Evolutionary conservation across 1,140 invertebrate species (phyloP).

Genomic region (Pristionchus pacificus): DNA sequence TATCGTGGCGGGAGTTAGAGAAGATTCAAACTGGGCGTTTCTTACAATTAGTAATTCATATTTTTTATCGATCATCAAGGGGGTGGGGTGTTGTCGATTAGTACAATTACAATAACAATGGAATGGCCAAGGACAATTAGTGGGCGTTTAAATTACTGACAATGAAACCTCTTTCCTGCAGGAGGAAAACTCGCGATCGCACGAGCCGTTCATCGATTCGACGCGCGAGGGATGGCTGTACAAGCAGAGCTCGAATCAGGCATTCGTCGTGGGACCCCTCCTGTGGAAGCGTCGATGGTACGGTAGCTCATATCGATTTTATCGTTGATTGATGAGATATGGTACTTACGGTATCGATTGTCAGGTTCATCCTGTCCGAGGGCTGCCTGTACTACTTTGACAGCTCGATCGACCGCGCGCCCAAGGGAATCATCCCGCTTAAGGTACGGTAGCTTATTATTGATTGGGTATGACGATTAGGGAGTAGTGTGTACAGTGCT

Average conservation of each 20-base stretch:
- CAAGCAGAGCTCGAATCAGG: slow-evolving; percentile 76
- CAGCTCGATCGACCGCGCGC: slow-evolving; percentile 22
- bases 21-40: too few relatives aligned
- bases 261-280: slow-evolving; percentile 19
- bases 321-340: not conserved
- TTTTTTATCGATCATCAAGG: too few relatives aligned
- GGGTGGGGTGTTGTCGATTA: too few relatives aligned
- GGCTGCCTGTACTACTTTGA: slow-evolving; percentile 31
- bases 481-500: not conserved
- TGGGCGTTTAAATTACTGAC: too few relatives aligned
- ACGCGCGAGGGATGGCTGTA: slow-evolving; percentile 98
- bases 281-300: slow-evolving; percentile 29
- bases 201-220: slow-evolving; percentile 99
- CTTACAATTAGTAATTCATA: too few relatives aligned
- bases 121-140: too few relatives aligned
- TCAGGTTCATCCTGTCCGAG: slow-evolving; percentile 24
- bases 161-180: too few relatives aligned
- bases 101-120: too few relatives aligned
- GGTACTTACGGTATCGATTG: not conserved
- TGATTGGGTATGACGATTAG: not conserved
- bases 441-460: not conserved
- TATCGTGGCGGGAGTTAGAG: too few relatives aligned
- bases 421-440: slow-evolving; percentile 29
- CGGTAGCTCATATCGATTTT: not conserved
- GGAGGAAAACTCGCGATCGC: slow-evolving; percentile 96